Percentiles rank a stretch among this genome's conserved stretches.
These are phyloP conservation scores for Drosophila pegasa DNA, from an alignment of 2,888 invertebrate genomes.

Conservation along the genomic window DNA sequence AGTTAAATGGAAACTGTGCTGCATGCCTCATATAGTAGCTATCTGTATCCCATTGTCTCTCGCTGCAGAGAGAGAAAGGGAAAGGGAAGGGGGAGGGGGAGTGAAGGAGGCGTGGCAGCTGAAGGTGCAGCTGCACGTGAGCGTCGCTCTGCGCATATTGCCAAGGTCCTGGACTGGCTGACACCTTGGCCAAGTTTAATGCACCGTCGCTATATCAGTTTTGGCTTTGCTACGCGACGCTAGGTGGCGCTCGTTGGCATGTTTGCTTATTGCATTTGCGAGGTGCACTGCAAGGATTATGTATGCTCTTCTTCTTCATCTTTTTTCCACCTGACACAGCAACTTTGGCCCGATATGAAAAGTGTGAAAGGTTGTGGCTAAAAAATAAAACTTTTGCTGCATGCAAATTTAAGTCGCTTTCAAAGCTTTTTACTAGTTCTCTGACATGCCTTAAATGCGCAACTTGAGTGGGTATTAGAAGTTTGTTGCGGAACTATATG, in stretches of 20 bases:
- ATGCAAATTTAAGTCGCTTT: slow-evolving; percentile 19
- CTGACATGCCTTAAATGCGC: background rate
- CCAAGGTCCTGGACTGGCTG: slow-evolving; percentile 31
- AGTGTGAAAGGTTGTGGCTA: slow-evolving; percentile 23
- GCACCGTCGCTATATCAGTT: slow-evolving; percentile 32
- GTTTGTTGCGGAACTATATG: background rate
- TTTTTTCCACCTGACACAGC: slow-evolving; percentile 8
- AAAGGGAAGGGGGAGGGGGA: too few relatives aligned
- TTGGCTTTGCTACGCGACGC: slow-evolving; percentile 30
- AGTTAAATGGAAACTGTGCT: slow-evolving; percentile 71
- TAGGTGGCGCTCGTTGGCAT: slow-evolving; percentile 35
- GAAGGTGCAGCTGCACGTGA: slow-evolving; percentile 10
- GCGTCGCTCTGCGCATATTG: slow-evolving; percentile 32
- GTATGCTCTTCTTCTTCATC: background rate
- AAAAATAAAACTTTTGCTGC: slow-evolving; percentile 22
- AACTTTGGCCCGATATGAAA: slow-evolving; percentile 21
- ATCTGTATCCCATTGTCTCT: slow-evolving; percentile 52
- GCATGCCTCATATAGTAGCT: slow-evolving; percentile 55
- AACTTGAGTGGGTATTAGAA: background rate
- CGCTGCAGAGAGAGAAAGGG: background rate
- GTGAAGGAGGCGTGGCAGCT: too few relatives aligned
- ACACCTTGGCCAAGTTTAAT: slow-evolving; percentile 29
- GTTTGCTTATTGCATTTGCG: slow-evolving; percentile 54
- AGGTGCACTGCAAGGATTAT: slow-evolving; percentile 47
- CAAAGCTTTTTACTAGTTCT: background rate